These are phyloP conservation scores for Catonia carolina DNA, from an alignment of 2,888 invertebrate genomes.

Conservation along the genomic window DNA sequence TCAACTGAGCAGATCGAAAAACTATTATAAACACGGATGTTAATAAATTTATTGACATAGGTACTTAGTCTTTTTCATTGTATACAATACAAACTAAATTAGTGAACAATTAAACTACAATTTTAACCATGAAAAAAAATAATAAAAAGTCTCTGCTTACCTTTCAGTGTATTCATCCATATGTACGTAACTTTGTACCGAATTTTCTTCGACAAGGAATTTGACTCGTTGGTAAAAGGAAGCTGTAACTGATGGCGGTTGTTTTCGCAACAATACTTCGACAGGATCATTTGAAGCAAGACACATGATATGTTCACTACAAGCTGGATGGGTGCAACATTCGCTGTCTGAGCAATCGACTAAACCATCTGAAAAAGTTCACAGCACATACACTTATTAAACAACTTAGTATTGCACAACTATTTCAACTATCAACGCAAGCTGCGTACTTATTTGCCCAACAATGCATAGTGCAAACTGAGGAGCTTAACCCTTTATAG, in stretches of 20 bases:
- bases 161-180: slow-evolving; percentile 97
- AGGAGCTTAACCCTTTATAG: too few species aligned
- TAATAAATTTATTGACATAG: too few species aligned
- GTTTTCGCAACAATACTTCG: slow-evolving; percentile 90
- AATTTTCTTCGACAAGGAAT: slow-evolving; percentile 97
- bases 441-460: too few species aligned
- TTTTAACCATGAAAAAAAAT: too few species aligned
- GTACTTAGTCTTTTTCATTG: too few species aligned
- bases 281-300: slow-evolving; percentile 93
- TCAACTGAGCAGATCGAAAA: too few species aligned
- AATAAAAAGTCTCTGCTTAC: slow-evolving; percentile 56
- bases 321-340: slow-evolving; percentile 85
- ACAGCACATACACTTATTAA: not conserved
- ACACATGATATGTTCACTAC: slow-evolving; percentile 89
- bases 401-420: not conserved
- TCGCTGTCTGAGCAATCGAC: slow-evolving; percentile 98
- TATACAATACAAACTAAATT: too few species aligned
- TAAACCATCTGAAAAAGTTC: slow-evolving; percentile 75
- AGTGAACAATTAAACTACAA: too few species aligned
- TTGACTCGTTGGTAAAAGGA: slow-evolving; percentile 96
- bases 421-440: too few species aligned
- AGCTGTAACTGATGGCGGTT: slow-evolving; percentile 92
- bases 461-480: too few species aligned
- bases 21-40: too few species aligned
- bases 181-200: slow-evolving; percentile 96